Evolutionary conservation across 2,113 vertebrate species (phyloP).

Genomic region (Mionectes macconnelli): DNA sequence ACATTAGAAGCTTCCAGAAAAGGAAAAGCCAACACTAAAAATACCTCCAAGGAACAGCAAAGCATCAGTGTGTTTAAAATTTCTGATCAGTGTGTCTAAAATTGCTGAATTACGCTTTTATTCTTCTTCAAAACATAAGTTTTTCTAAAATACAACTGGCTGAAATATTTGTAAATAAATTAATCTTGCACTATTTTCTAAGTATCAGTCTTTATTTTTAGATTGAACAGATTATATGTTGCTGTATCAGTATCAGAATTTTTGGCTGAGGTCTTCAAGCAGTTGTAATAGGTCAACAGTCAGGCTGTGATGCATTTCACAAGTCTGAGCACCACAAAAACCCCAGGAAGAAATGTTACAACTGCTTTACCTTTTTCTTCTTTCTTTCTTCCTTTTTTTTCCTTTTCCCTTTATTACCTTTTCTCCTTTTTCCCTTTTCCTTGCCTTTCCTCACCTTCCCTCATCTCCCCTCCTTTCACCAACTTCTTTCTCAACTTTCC

Average conservation of each 20-base stretch:
- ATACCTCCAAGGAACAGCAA: not conserved
- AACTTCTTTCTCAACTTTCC: not conserved
- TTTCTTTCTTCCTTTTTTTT: rapidly evolving
- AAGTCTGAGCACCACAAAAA: not conserved
- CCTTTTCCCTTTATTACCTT: not conserved
- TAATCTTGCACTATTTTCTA: constrained; percentile 20
- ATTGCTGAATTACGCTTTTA: not conserved
- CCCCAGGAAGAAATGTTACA: not conserved
- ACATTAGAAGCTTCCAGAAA: constrained; percentile 35
- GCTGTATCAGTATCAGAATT: constrained; percentile 46
- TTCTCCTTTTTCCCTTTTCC: not conserved
- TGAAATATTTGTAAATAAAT: constrained; percentile 61
- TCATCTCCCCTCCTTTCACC: not conserved
- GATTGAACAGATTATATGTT: constrained; percentile 36
- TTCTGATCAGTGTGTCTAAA: not conserved
- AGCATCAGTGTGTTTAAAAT: not conserved
- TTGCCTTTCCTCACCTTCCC: not conserved
- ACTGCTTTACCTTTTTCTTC: not conserved
- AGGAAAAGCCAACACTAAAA: constrained; percentile 53
- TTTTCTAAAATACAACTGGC: not conserved
- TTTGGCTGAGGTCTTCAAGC: constrained; percentile 37
- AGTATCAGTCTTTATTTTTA: constrained; percentile 53
- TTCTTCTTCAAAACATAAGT: not conserved
- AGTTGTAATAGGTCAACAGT: not conserved
- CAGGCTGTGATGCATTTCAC: constrained; percentile 9